phyloP scores from a whole-genome alignment of 2,888 invertebrate species.

The Altica lythri region DNA sequence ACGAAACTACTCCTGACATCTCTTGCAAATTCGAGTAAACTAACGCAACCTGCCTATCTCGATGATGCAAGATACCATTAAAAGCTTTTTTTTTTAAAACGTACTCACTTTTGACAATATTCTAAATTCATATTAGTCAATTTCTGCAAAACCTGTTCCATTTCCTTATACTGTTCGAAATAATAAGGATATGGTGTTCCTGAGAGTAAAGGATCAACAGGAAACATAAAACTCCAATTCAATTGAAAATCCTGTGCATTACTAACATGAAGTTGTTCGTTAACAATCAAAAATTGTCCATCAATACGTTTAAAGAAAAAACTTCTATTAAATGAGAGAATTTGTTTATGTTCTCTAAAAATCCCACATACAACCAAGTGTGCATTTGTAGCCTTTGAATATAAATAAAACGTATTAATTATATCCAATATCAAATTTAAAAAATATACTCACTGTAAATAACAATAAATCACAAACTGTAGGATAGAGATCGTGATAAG shows the following conservation, averaged over 20 bases:
- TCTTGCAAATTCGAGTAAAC: too few relatives aligned
- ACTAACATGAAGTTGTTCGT: conserved; percentile 33
- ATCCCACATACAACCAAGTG: conserved; percentile 24
- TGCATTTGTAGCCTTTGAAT: conserved; percentile 14
- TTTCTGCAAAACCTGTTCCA: conserved; percentile 22
- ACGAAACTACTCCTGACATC: too few relatives aligned
- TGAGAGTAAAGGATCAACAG: conserved; percentile 11
- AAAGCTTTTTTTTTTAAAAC: not conserved
- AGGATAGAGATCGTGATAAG: conserved; percentile 28
- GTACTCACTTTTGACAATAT: conserved; percentile 32
- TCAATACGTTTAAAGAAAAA: conserved; percentile 25
- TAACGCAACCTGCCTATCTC: too few relatives aligned
- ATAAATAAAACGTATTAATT: not conserved
- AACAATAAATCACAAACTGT: conserved; percentile 21
- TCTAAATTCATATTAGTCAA: conserved; percentile 31
- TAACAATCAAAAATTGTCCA: conserved; percentile 27
- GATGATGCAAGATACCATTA: too few relatives aligned
- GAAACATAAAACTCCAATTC: conserved; percentile 21
- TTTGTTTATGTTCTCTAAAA: conserved; percentile 22
- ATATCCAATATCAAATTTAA: not conserved
- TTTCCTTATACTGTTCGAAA: conserved; percentile 20
- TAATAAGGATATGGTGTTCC: conserved; percentile 28
- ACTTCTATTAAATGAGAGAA: conserved; percentile 29
- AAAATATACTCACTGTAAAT: conserved; percentile 25
- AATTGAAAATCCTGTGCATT: conserved; percentile 24